Conservation (phyloP, 1,140 invertebrate species). For the Adoxophyes honmai region DNA sequence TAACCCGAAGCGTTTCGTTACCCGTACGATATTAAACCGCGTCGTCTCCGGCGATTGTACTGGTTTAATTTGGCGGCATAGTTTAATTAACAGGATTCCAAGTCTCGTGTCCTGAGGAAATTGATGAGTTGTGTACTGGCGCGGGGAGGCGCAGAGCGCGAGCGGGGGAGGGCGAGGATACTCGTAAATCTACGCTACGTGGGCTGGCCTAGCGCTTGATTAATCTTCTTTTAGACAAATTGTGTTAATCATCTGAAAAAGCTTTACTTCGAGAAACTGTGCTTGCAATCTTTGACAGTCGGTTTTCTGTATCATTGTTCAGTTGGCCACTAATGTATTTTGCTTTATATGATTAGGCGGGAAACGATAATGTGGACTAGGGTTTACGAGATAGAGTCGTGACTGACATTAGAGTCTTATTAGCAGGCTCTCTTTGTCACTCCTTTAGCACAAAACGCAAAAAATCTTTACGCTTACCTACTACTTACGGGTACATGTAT, state of each 20-base stretch:
- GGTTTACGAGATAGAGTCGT: too few species aligned
- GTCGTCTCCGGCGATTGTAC: slow-evolving; percentile 24
- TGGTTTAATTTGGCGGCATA: slow-evolving; percentile 63
- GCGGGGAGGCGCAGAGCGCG: slow-evolving; percentile 17
- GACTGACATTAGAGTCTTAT: too few species aligned
- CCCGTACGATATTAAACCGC: slow-evolving; percentile 27
- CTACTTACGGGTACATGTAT: too few species aligned
- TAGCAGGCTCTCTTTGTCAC: too few species aligned
- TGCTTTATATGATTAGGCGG: too few species aligned
- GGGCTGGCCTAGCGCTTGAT: slow-evolving; percentile 47
- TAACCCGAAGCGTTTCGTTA: slow-evolving; percentile 19
- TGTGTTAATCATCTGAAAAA: slow-evolving; percentile 39
- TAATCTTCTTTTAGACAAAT: slow-evolving; percentile 51
- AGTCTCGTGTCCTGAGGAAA: slow-evolving; percentile 62
- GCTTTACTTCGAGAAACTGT: slow-evolving; percentile 22
- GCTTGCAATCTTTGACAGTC: slow-evolving; percentile 9
- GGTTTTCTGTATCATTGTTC: neutral
- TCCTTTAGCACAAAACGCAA: too few species aligned
- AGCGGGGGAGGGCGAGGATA: slow-evolving; percentile 24
- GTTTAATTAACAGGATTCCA: slow-evolving; percentile 71
- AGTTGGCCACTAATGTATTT: slow-evolving; percentile 13
- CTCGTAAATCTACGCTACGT: slow-evolving; percentile 59
- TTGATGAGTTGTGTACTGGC: slow-evolving; percentile 64
- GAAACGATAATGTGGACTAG: too few species aligned
- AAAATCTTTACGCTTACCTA: too few species aligned